Evolutionary conservation across 2,113 vertebrate genomes (phyloP).

Genomic region (Amblyopsis rosae): DNA sequence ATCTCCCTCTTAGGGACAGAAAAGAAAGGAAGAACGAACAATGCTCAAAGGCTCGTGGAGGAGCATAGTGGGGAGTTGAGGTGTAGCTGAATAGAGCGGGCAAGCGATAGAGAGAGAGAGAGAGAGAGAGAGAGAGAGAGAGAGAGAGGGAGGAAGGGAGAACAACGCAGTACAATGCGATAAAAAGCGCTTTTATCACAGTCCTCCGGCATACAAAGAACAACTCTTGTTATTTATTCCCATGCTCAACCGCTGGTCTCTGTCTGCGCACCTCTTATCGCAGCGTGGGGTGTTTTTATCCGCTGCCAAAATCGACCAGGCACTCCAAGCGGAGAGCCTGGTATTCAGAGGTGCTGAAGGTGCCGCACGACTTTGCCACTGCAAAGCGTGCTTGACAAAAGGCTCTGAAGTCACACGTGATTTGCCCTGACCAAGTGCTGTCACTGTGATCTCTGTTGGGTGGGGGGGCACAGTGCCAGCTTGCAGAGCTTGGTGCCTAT

Average conservation of each 20-base stretch:
- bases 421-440: not conserved
- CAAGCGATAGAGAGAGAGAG: not conserved
- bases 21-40: not conserved
- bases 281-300: conserved; percentile 11
- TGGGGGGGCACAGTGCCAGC: too few species aligned
- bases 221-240: conserved; percentile 16
- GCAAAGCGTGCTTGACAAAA: not conserved
- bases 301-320: not conserved
- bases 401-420: not conserved
- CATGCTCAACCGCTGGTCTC: not conserved
- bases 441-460: not conserved
- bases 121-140: not conserved
- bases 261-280: conserved; percentile 23
- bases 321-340: too few species aligned
- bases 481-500: too few species aligned
- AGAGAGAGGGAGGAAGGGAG: not conserved
- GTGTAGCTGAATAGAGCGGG: not conserved
- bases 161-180: not conserved
- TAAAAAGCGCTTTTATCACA: conserved; percentile 23
- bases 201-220: not conserved
- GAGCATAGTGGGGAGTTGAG: not conserved
- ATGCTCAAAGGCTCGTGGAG: conserved; percentile 4
- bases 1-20: conserved; percentile 13
- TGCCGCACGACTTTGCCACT: not conserved
- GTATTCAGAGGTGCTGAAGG: not conserved